phyloP scores from a whole-genome alignment of 2,888 invertebrate genomes.

The Leptura quadrifasciata region DNA sequence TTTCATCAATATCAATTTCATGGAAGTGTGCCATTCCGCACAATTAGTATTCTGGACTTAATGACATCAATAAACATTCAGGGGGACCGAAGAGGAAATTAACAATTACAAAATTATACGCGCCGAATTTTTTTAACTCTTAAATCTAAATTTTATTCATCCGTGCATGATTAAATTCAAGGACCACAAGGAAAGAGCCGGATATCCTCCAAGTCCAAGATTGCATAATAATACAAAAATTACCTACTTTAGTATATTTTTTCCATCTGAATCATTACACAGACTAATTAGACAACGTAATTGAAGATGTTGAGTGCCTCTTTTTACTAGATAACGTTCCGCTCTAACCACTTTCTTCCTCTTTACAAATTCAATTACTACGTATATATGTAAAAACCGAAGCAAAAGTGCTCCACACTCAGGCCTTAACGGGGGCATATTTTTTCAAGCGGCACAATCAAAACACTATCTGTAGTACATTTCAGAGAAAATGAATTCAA shows the following conservation, averaged over 20 bases:
- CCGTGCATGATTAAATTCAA: conserved; percentile 34
- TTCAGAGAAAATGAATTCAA: too few relatives aligned
- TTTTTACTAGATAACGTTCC: conserved; percentile 1
- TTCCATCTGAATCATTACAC: background rate
- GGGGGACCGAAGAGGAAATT: background rate
- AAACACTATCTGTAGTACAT: background rate
- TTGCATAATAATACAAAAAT: conserved; percentile 10
- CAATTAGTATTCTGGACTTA: background rate
- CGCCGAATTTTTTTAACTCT: background rate
- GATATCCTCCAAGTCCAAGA: conserved; percentile 24
- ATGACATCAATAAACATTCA: background rate
- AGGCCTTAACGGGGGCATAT: background rate
- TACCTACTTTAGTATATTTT: background rate
- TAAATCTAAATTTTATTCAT: background rate
- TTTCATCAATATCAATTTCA: background rate
- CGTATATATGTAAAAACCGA: background rate
- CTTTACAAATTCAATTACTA: background rate
- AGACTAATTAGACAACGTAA: background rate
- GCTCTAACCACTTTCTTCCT: conserved; percentile 3
- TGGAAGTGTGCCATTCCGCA: background rate
- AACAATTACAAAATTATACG: background rate
- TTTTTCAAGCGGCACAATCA: background rate
- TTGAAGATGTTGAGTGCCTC: background rate
- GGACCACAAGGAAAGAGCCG: conserved; percentile 32
- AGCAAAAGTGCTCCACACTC: background rate